A percentile compares a stretch with the other conserved stretches of the same genome.
Evolutionary conservation across 2,888 invertebrate species (phyloP).

Genomic region (Microlaimidae sp.): DNA sequence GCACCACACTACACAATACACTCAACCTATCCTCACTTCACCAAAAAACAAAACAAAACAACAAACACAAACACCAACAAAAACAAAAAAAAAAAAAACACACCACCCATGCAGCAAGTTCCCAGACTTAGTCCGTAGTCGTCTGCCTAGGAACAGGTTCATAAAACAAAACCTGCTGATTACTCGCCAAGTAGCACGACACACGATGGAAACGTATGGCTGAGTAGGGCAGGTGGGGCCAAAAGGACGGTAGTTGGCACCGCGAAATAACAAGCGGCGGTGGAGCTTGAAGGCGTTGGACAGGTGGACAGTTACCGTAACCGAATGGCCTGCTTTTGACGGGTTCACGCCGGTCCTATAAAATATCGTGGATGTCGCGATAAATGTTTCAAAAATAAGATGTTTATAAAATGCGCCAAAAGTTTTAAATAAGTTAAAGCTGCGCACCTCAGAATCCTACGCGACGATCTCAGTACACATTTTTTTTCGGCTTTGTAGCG

Average conservation of each 20-base stretch:
- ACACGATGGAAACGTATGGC: slow-evolving; percentile 11
- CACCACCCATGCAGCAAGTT: slow-evolving; percentile 11
- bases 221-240: slow-evolving; percentile 6
- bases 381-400: too few species aligned
- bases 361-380: neutral
- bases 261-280: slow-evolving; percentile 7
- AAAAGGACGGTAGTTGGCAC: slow-evolving; percentile 2
- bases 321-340: slow-evolving; percentile 5
- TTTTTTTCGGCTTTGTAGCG: too few species aligned
- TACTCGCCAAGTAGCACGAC: slow-evolving; percentile 11
- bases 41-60: too few species aligned
- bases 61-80: too few species aligned
- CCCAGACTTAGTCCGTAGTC: slow-evolving; percentile 8
- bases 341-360: slow-evolving; percentile 11
- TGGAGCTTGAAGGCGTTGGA: slow-evolving; percentile 12
- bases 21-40: too few species aligned
- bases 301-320: slow-evolving; percentile 7
- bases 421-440: too few species aligned
- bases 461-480: too few species aligned
- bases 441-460: too few species aligned
- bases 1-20: too few species aligned
- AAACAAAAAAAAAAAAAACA: too few species aligned
- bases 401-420: too few species aligned
- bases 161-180: slow-evolving; percentile 6
- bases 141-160: slow-evolving; percentile 10